These are phyloP conservation scores for Stegophylla sp. DNA, from an alignment of 2,888 invertebrate genomes.

Conservation along the genomic window DNA sequence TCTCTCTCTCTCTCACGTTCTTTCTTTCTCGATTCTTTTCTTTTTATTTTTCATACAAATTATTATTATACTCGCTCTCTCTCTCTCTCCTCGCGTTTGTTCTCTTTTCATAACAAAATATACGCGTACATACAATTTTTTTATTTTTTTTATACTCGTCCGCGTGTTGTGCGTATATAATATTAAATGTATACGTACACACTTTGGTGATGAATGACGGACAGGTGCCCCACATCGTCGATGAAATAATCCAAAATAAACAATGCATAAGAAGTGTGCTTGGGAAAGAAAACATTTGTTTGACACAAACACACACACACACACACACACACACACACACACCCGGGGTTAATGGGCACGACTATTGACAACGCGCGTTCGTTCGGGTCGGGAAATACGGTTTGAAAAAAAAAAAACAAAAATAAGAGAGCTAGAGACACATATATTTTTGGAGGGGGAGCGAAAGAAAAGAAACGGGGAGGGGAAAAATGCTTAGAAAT, in stretches of 20 bases:
- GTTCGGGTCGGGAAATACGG: slow-evolving; percentile 6
- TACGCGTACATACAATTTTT: background rate
- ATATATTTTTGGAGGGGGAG: background rate
- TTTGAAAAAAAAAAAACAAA: background rate
- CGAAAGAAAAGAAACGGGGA: background rate
- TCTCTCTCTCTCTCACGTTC: background rate
- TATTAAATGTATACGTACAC: no score
- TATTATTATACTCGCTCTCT: background rate
- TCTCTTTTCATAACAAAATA: slow-evolving; percentile 27
- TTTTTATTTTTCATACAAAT: background rate
- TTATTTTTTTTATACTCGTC: slow-evolving; percentile 17
- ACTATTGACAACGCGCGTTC: slow-evolving; percentile 28
- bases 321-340: slow-evolving; percentile 43
- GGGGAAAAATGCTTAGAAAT: slow-evolving; percentile 12
- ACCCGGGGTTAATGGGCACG: slow-evolving; percentile 53
- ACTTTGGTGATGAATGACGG: slow-evolving; percentile 53
- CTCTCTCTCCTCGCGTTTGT: slow-evolving; percentile 1
- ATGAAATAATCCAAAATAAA: slow-evolving; percentile 57
- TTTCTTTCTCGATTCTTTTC: background rate
- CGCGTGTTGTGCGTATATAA: slow-evolving; percentile 12
- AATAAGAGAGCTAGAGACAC: background rate
- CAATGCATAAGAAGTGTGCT: slow-evolving; percentile 53
- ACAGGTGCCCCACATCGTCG: slow-evolving; percentile 53
- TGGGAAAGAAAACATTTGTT: slow-evolving; percentile 59
- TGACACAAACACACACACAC: slow-evolving; percentile 40